Base-by-base conservation (phyloP, 2,888 invertebrate species). In the Glaucopsyche alexis region DNA sequence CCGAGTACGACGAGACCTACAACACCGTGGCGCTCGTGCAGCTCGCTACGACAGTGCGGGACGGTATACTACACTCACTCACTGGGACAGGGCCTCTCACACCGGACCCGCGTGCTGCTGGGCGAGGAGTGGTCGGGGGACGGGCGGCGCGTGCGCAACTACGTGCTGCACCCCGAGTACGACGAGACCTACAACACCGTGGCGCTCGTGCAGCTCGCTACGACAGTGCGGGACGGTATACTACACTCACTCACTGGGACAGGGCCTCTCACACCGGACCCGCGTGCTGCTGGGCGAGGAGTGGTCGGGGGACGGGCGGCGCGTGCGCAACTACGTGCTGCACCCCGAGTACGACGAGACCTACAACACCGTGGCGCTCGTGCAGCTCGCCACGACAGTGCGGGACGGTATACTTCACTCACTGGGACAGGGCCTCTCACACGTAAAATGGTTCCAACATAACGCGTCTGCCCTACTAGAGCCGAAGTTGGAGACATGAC, bases 21-120 rank as follows among this genome's bases (percentile, higher is more conserved):
- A 90, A 85, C 77, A 89, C 90, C 0, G n/a, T 90, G 0, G 89
- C 90, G 0, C 74, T 90, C 0, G 81, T 90, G n/a, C 89, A 90
- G 65, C 83, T 90, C 7, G 78, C 76, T 29, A 83, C 85, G 2
- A 79, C 81, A 0, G 80, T 89, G 0, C 78, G 82, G 55, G 75
- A 79, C 47, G 66, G 88, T 88, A 52, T 82, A 82, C 75, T 7
- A 66, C 47, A 13, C 11, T 11, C 7, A 42, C 42, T 42, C 6
- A 42, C 29, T 42, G 7, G 7, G 8, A 42, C 42, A 42, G 11
- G 29, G 4, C 29, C 29, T 29, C 4, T 29, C 29, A 29, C 2
- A 29, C 29, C 3, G n/a, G n/a, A 72, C 81, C 0, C 80, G 85
- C 0, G 87, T 89, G 0, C 75, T 90, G 0, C 78, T 90, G 0